These are phyloP conservation scores for Neelides sp. DNA, from an alignment of 1,140 invertebrate species.

Conservation along the genomic window DNA sequence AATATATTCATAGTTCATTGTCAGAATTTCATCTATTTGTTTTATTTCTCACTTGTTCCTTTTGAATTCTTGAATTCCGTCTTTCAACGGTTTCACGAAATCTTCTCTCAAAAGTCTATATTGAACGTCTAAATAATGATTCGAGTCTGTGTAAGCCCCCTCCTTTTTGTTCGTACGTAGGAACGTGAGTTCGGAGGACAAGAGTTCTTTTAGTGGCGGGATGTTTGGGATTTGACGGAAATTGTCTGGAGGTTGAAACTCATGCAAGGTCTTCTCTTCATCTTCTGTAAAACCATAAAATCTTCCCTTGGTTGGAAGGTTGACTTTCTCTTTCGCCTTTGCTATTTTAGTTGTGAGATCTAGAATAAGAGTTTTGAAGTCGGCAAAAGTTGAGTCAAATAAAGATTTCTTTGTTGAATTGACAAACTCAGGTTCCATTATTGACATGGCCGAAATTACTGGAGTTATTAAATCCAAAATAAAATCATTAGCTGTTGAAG, in stretches of 20 bases:
- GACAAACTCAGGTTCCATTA: too few species aligned
- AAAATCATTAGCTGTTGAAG: too few species aligned
- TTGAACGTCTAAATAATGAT: slow-evolving; percentile 65
- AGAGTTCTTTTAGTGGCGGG: slow-evolving; percentile 16
- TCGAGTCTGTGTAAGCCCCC: slow-evolving; percentile 46
- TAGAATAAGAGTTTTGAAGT: too few species aligned
- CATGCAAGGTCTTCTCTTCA: slow-evolving; percentile 18
- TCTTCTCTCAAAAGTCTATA: slow-evolving; percentile 56
- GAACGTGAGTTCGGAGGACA: slow-evolving; percentile 32
- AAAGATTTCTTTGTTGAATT: too few species aligned
- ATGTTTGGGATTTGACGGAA: slow-evolving; percentile 16
- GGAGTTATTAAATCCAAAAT: too few species aligned
- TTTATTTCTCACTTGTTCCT: not conserved
- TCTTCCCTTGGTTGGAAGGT: not conserved
- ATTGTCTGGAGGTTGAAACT: slow-evolving; percentile 8
- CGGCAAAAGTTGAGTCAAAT: too few species aligned
- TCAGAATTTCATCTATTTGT: not conserved
- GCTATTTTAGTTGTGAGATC: too few species aligned
- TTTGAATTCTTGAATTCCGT: slow-evolving; percentile 19
- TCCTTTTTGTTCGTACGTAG: slow-evolving; percentile 46
- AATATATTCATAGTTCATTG: too few species aligned
- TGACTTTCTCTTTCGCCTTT: too few species aligned
- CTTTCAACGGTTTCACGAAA: slow-evolving; percentile 20
- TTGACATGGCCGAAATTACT: too few species aligned
- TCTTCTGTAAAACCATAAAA: not conserved